Conservation (phyloP, 2,797 vertebrate species). For the Pipistrellus kuhlii region DNA sequence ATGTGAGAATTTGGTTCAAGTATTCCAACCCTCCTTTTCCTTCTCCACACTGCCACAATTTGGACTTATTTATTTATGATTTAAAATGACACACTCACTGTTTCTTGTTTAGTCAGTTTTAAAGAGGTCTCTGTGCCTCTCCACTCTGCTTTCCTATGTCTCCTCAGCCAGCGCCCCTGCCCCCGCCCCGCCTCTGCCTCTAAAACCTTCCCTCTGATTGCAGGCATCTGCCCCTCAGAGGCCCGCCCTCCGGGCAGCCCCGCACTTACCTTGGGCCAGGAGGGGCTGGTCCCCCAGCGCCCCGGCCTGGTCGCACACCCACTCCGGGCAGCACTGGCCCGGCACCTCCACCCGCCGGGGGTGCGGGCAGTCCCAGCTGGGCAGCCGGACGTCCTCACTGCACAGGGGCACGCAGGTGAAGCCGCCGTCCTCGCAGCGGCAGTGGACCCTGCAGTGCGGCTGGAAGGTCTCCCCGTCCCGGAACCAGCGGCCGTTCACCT, state of each 20-base stretch:
- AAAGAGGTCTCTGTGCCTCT: neutral
- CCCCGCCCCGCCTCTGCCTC: neutral
- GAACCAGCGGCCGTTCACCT: slow-evolving; percentile 91
- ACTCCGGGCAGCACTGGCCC: slow-evolving; percentile 95
- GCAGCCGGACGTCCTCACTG: slow-evolving; percentile 89
- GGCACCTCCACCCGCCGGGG: slow-evolving; percentile 90
- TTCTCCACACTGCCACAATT: neutral
- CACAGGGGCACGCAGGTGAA: slow-evolving; percentile 93
- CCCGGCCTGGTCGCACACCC: slow-evolving; percentile 93
- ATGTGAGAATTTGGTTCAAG: neutral
- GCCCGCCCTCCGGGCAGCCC: no score
- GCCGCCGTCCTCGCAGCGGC: slow-evolving; percentile 92
- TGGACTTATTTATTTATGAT: neutral
- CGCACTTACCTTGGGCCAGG: slow-evolving; percentile 63
- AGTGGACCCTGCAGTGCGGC: slow-evolving; percentile 92
- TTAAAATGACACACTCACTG: neutral
- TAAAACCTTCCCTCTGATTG: neutral
- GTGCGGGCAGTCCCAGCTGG: slow-evolving; percentile 92
- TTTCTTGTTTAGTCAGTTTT: neutral
- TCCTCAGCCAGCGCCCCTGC: neutral
- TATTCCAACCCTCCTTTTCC: neutral
- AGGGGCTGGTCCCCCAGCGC: slow-evolving; percentile 73
- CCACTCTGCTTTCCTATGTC: accelerated
- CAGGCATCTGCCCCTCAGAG: accelerated
- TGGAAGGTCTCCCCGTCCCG: slow-evolving; percentile 94